These are phyloP conservation scores for Lamellibrachia columna DNA, from an alignment of 2,888 invertebrate species.

Conservation along the genomic window DNA sequence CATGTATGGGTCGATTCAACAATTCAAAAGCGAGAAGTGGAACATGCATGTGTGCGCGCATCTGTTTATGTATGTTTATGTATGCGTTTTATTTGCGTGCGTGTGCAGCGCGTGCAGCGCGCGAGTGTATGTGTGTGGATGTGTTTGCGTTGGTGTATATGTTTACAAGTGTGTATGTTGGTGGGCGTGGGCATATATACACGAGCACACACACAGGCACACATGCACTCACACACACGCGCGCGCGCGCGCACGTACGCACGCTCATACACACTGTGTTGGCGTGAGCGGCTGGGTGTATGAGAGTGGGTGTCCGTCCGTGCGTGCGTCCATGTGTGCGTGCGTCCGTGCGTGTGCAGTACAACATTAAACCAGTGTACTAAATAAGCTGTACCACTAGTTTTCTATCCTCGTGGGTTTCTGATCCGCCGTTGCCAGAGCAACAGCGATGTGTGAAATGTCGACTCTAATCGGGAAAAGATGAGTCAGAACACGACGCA, in stretches of 20 bases:
- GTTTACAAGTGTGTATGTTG: neutral
- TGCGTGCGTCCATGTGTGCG: neutral
- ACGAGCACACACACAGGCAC: neutral
- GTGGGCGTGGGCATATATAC: neutral
- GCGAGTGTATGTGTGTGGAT: neutral
- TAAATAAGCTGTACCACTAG: neutral
- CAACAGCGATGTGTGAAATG: neutral
- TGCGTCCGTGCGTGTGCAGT: neutral
- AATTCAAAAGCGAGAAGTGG: too few species aligned
- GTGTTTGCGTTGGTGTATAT: neutral
- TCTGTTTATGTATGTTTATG: neutral
- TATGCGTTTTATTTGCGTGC: neutral
- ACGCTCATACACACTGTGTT: too few species aligned
- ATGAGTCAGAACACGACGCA: neutral
- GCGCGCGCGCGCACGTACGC: too few species aligned
- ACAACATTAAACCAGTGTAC: neutral
- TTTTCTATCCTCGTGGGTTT: neutral
- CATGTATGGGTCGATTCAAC: too few species aligned
- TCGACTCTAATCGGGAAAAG: neutral
- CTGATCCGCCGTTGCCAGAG: neutral
- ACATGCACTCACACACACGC: too few species aligned
- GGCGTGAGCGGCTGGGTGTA: too few species aligned
- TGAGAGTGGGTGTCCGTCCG: neutral
- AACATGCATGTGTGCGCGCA: too few species aligned
- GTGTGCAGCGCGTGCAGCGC: neutral